Conservation (phyloP, 1,140 invertebrate species). For the Olivierus martensii region DNA sequence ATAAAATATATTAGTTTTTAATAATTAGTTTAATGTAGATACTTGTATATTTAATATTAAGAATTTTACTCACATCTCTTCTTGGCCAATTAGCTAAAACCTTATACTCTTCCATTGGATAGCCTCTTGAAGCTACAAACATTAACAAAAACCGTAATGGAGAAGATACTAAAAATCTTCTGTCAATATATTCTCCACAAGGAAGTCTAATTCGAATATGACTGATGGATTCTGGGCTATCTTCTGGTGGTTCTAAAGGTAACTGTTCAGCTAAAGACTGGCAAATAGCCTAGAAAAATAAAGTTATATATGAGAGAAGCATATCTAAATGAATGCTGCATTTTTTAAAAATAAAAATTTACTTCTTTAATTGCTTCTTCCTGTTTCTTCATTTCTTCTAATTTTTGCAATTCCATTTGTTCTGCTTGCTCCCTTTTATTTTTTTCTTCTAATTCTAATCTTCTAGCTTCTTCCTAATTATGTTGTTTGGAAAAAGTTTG, state of each 20-base stretch:
- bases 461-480: conserved; percentile 18
- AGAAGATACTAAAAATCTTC: conserved; percentile 52
- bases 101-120: conserved; percentile 73
- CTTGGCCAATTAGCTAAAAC: conserved; percentile 81
- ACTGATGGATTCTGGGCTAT: conserved; percentile 42
- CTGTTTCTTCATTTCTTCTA: conserved; percentile 20
- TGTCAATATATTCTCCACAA: conserved; percentile 51
- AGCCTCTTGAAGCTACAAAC: conserved; percentile 72
- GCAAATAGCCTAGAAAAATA: conserved; percentile 27
- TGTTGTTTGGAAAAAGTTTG: too few relatives aligned
- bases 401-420: conserved; percentile 19
- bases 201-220: conserved; percentile 63
- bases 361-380: conserved; percentile 26
- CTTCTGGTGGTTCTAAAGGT: conserved; percentile 43
- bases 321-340: too few relatives aligned
- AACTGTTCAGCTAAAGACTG: conserved; percentile 33
- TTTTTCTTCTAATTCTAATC: conserved; percentile 14
- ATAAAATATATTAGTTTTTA: conserved; percentile 19
- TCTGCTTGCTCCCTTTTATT: conserved; percentile 14
- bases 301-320: too few relatives aligned
- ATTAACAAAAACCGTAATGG: conserved; percentile 60
- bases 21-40: not conserved
- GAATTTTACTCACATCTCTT: conserved; percentile 59
- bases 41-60: not conserved
- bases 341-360: not conserved